Evolutionary conservation across 2,888 invertebrate species (phyloP).

Genomic region (Helobdella robusta): DNA sequence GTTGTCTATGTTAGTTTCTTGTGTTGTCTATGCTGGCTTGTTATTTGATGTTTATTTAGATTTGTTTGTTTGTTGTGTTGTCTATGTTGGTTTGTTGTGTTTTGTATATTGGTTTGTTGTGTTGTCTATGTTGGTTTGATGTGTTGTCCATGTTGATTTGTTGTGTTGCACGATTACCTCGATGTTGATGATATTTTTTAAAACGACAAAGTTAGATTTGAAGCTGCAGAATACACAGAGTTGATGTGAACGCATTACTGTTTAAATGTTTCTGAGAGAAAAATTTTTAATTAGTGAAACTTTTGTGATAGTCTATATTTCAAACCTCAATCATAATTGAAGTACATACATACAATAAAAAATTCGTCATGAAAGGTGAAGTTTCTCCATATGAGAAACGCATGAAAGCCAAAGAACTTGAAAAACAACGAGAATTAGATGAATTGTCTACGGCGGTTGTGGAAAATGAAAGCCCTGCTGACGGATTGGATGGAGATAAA

Average conservation of each 20-base stretch:
- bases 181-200: not conserved
- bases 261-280: not conserved
- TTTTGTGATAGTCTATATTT: too few relatives aligned
- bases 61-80: not conserved
- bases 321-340: too few relatives aligned
- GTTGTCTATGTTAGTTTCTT: too few relatives aligned
- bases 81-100: not conserved
- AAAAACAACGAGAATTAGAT: slow-evolving; percentile 5
- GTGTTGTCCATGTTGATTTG: not conserved
- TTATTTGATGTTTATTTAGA: too few relatives aligned
- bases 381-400: slow-evolving; percentile 26
- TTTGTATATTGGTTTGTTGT: not conserved
- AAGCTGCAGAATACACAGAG: not conserved
- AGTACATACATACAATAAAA: too few relatives aligned
- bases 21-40: too few relatives aligned
- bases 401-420: slow-evolving; percentile 22
- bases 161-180: not conserved
- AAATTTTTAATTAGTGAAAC: too few relatives aligned
- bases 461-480: too few relatives aligned
- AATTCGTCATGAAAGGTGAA: too few relatives aligned
- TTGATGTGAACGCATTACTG: not conserved
- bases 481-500: too few relatives aligned
- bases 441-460: not conserved
- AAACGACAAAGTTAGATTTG: not conserved
- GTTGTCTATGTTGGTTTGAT: not conserved